These are phyloP conservation scores for Orussus abietinus DNA, from an alignment of 1,140 invertebrate genomes.

Conservation along the genomic window DNA sequence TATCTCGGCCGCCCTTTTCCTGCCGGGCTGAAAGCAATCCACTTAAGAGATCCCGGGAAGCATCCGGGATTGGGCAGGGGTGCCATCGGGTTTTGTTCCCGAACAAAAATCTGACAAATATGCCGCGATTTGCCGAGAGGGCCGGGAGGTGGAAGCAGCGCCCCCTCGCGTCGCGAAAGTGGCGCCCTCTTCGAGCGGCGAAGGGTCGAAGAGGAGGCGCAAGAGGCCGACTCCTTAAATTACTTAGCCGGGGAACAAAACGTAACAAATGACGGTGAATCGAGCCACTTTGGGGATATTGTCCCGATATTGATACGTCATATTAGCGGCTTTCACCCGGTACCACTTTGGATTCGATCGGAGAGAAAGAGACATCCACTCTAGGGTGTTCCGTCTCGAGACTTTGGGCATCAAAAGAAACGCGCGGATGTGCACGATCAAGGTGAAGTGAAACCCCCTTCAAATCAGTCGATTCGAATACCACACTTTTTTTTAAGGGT, in stretches of 20 bases:
- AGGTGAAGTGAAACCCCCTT: no score
- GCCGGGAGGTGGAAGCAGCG: constrained; percentile 22
- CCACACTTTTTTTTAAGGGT: no score
- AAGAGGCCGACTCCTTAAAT: constrained; percentile 39
- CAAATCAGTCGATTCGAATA: no score
- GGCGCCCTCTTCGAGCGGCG: background rate
- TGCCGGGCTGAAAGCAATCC: constrained; percentile 46
- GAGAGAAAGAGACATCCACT: constrained; percentile 13
- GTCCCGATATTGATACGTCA: constrained; percentile 43
- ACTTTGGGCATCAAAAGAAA: no score
- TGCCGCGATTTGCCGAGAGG: constrained; percentile 46
- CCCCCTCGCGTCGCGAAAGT: constrained; percentile 1
- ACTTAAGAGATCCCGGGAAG: constrained; percentile 34
- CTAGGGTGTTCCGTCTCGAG: no score
- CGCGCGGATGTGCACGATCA: no score
- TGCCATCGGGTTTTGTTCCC: constrained; percentile 40
- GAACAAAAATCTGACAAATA: constrained; percentile 55
- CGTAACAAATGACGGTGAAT: constrained; percentile 47
- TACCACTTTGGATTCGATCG: no score
- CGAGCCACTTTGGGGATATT: constrained; percentile 47
- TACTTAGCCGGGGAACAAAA: constrained; percentile 49
- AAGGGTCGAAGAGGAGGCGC: constrained; percentile 7
- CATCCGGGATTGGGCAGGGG: constrained; percentile 11
- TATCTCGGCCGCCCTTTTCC: constrained; percentile 21
- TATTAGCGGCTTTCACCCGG: no score